phyloP scores from a whole-genome alignment of 2,797 vertebrate genomes.

The Macrochelys suwanniensis region DNA sequence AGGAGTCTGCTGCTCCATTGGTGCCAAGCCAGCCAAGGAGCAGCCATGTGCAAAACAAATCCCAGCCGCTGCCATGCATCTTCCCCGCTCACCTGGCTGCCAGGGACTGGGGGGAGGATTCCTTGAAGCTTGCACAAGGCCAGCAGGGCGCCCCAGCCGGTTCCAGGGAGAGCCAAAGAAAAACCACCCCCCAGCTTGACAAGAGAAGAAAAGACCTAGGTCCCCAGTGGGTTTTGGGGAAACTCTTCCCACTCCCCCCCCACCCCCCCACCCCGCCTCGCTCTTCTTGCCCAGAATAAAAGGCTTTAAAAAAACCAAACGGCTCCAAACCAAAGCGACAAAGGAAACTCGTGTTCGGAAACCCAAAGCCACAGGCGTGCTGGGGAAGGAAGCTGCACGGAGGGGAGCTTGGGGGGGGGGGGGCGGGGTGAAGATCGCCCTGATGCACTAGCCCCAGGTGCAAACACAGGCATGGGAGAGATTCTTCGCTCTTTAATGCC shows the following conservation, averaged over 20 bases:
- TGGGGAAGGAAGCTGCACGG: not conserved
- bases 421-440: constrained; percentile 30
- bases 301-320: not conserved
- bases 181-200: not conserved
- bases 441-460: not conserved
- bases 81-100: not conserved
- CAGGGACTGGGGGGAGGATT: not conserved
- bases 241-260: not conserved
- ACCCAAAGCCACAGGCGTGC: not conserved
- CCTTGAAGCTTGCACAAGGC: not conserved
- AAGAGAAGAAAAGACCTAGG: not conserved
- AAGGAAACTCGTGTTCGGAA: not conserved
- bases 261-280: rapidly evolving
- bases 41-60: not conserved
- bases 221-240: not conserved
- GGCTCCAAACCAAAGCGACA: not conserved
- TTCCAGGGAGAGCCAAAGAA: not conserved
- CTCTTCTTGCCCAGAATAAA: not conserved
- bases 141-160: not conserved
- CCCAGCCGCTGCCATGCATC: not conserved
- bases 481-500: not conserved
- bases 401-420: not conserved
- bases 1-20: not conserved
- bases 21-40: not conserved
- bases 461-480: not conserved